phyloP scores from a whole-genome alignment of 2,888 invertebrate species.

The Quadroppia sp. region DNA sequence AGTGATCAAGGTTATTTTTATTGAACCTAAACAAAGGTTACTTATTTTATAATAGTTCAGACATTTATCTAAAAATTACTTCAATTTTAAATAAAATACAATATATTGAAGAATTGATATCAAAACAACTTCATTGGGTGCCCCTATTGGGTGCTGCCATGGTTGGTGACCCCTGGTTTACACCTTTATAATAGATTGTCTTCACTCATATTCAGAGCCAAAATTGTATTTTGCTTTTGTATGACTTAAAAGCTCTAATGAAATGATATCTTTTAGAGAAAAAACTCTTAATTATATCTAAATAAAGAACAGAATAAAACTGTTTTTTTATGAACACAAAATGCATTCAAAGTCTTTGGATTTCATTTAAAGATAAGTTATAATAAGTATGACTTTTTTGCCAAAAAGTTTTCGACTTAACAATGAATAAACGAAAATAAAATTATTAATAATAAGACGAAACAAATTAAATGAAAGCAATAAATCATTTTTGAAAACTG shows the following conservation, averaged over 20 bases:
- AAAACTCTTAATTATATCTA: not conserved
- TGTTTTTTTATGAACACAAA: not conserved
- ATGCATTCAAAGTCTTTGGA: not conserved
- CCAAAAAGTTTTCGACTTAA: not conserved
- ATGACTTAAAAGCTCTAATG: not conserved
- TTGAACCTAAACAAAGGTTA: too few relatives aligned
- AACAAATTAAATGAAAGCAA: not conserved
- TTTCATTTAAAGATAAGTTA: not conserved
- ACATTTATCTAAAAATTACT: too few relatives aligned
- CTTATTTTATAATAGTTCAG: too few relatives aligned
- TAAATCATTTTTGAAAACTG: not conserved
- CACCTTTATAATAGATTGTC: constrained; percentile 11
- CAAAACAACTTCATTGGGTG: too few relatives aligned
- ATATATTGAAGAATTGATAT: too few relatives aligned
- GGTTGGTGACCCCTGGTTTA: not conserved
- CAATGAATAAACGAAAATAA: not conserved
- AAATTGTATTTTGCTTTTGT: constrained; percentile 14
- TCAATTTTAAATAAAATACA: too few relatives aligned
- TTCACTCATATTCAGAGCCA: constrained; percentile 10
- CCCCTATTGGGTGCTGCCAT: not conserved
- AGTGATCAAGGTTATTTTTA: too few relatives aligned
- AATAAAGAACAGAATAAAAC: constrained; percentile 8
- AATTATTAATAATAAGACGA: too few relatives aligned
- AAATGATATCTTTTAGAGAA: constrained; percentile 9
- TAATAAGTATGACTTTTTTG: not conserved